Evolutionary conservation across 2,888 invertebrate species (phyloP).

Genomic region (Candidula unifasciata): DNA sequence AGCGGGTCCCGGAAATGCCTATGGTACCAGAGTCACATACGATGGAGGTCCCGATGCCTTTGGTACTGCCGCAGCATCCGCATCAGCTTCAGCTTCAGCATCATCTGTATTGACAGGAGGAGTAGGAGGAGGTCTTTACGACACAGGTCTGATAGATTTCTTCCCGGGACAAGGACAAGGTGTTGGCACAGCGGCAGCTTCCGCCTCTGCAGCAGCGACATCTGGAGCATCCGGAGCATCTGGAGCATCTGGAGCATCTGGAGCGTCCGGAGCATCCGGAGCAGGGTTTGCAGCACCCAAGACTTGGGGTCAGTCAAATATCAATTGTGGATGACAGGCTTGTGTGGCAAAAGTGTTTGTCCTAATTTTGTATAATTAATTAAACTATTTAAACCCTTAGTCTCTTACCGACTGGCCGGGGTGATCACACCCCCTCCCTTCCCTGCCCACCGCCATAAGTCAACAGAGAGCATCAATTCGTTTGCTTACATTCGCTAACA

Average conservation of each 20-base stretch:
- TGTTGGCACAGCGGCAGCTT: background rate
- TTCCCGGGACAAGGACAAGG: background rate
- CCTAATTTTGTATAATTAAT: too few species aligned
- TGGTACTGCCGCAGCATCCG: background rate
- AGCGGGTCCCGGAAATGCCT: background rate
- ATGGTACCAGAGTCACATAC: background rate
- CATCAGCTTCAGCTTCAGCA: background rate
- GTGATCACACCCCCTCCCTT: too few species aligned
- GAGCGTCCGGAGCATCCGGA: too few species aligned
- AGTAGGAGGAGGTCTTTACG: background rate
- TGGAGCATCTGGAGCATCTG: too few species aligned
- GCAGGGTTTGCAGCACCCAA: background rate
- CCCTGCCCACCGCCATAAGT: too few species aligned
- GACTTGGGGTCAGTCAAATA: background rate
- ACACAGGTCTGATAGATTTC: background rate
- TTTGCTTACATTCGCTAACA: too few species aligned
- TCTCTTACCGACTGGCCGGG: too few species aligned
- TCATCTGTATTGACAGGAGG: background rate
- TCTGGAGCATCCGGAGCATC: too few species aligned
- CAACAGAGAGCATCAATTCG: too few species aligned
- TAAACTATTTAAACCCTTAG: too few species aligned
- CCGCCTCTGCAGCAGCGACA: background rate
- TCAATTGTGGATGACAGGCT: background rate
- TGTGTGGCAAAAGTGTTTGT: background rate
- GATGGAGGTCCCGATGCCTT: background rate